Evolutionary conservation across 2,113 vertebrate genomes (phyloP).

Genomic region (Austrofundulus limnaeus): DNA sequence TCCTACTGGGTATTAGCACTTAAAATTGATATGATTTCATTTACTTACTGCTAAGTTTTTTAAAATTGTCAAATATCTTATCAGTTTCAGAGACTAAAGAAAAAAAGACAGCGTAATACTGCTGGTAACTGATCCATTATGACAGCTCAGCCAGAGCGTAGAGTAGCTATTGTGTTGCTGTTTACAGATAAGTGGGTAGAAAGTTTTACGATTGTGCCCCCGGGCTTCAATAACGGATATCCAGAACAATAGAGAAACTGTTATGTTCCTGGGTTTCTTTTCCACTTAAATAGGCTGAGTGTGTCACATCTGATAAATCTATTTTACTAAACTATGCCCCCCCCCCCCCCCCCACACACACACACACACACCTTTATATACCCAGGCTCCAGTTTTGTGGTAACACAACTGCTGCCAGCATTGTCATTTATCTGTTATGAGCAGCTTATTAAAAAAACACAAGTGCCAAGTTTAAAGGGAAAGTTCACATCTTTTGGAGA

Average conservation of each 20-base stretch:
- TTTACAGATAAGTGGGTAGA: slow-evolving; percentile 25
- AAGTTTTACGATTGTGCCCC: slow-evolving; percentile 28
- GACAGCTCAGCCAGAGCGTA: slow-evolving; percentile 1
- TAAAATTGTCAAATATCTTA: slow-evolving; percentile 1
- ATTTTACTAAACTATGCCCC: slow-evolving; percentile 26
- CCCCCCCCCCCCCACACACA: too few relatives aligned
- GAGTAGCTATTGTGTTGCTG: slow-evolving; percentile 15
- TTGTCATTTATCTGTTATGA: slow-evolving; percentile 11
- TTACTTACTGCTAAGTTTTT: too few relatives aligned
- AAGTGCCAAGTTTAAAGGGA: not conserved
- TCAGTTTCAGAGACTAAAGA: not conserved
- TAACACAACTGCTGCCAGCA: slow-evolving; percentile 1
- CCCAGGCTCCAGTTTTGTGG: not conserved
- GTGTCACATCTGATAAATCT: slow-evolving; percentile 28
- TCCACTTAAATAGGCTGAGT: slow-evolving; percentile 45
- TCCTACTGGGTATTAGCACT: not conserved
- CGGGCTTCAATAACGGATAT: slow-evolving; percentile 35
- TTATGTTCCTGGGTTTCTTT: slow-evolving; percentile 46
- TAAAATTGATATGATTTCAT: not conserved
- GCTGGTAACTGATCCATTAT: slow-evolving; percentile 4
- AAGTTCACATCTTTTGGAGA: not conserved
- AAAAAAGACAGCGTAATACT: not conserved
- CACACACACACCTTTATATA: slow-evolving; percentile 9
- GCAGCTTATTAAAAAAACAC: not conserved
- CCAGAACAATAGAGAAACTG: slow-evolving; percentile 25